These are phyloP conservation scores for Drosophila sulfurigaster DNA, from an alignment of 1,140 invertebrate genomes.

Conservation along the genomic window DNA sequence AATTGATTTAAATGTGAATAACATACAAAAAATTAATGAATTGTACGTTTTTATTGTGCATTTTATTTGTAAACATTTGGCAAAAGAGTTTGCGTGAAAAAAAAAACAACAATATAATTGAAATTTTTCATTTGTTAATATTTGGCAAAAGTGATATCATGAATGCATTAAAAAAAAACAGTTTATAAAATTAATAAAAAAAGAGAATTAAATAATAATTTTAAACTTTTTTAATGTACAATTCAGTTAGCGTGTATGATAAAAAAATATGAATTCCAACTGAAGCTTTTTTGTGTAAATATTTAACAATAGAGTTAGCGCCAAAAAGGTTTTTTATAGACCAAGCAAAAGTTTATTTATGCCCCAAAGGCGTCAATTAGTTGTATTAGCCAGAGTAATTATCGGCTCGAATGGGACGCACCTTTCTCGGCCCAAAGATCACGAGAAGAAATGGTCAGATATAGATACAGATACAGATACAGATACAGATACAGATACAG, in stretches of 20 bases:
- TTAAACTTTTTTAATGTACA: not conserved
- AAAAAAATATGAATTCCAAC: no score
- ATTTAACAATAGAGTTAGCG: constrained; percentile 7
- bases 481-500: no score
- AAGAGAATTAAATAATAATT: not conserved
- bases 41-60: not conserved
- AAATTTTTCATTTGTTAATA: no score
- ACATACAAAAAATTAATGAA: constrained; percentile 11
- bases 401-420: constrained; percentile 45
- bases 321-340: constrained; percentile 21
- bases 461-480: not conserved
- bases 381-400: constrained; percentile 51
- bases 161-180: no score
- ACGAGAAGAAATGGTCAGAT: constrained; percentile 2
- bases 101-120: no score
- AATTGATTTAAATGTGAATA: constrained; percentile 16
- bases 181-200: no score
- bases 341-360: not conserved
- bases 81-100: no score
- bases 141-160: no score
- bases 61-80: no score
- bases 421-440: constrained; percentile 1
- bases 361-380: constrained; percentile 10
- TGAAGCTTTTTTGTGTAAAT: not conserved
- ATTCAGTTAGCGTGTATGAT: no score